Evolutionary conservation across 2,888 invertebrate species (phyloP).

Genomic region (Allygus modestus): DNA sequence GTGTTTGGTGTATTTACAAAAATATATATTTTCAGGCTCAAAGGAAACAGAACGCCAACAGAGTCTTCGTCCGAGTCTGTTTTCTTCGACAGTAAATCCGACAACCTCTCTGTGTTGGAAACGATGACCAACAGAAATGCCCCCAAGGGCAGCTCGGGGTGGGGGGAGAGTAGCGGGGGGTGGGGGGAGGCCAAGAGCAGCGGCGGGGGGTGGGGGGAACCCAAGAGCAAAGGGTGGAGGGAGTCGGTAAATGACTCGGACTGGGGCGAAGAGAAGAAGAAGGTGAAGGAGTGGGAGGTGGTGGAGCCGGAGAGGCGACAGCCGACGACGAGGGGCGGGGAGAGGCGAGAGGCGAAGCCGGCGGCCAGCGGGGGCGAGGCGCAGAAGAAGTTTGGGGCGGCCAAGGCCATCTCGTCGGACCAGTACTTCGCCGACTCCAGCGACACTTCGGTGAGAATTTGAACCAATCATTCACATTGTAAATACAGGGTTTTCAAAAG

Average conservation of each 20-base stretch:
- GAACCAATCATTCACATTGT: constrained; percentile 57
- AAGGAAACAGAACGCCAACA: constrained; percentile 57
- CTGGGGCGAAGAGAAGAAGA: constrained; percentile 20
- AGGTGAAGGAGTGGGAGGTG: neutral
- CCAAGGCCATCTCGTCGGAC: constrained; percentile 98
- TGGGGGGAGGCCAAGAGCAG: constrained; percentile 21
- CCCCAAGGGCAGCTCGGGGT: constrained; percentile 35
- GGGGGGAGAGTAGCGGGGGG: constrained; percentile 10
- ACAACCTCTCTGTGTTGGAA: constrained; percentile 10
- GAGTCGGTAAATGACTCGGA: constrained; percentile 38
- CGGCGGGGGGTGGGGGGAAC: constrained; percentile 9
- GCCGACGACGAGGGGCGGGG: neutral
- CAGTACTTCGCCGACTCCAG: constrained; percentile 92
- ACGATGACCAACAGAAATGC: constrained; percentile 20
- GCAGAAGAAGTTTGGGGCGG: constrained; percentile 97
- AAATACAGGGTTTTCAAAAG: constrained; percentile 22
- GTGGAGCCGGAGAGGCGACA: constrained; percentile 58
- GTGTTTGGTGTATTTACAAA: too few relatives aligned
- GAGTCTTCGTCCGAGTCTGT: constrained; percentile 25
- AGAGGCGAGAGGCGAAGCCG: neutral
- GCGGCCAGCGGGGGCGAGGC: constrained; percentile 80
- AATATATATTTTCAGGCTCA: constrained; percentile 56
- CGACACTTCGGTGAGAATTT: constrained; percentile 75
- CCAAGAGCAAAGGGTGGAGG: constrained; percentile 29
- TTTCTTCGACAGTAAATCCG: constrained; percentile 39